Percentiles rank a stretch among this genome's conserved stretches.
These are phyloP conservation scores for Aplidium turbinatum DNA, from an alignment of 23 tunicate genomes.

Conservation along the genomic window DNA sequence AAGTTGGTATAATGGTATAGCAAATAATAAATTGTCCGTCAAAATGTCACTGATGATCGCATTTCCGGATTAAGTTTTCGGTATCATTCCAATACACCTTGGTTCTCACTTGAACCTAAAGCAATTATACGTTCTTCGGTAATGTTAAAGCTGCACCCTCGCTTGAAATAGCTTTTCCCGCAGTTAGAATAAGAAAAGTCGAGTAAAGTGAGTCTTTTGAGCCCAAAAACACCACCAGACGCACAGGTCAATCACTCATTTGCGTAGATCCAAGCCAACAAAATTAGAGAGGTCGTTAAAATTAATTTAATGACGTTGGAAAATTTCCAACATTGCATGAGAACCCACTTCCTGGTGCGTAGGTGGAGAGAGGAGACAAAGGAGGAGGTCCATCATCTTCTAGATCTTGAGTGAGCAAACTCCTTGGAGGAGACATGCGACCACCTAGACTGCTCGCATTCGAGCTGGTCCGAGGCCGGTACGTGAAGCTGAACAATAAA, in stretches of 20 bases:
- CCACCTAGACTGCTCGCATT: slow-evolving; percentile 84
- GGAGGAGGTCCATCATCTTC: slow-evolving; percentile 76
- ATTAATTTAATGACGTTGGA: background rate
- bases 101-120: no score
- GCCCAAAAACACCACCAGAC: no score
- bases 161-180: no score
- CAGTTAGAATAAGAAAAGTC: background rate
- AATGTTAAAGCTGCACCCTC: no score
- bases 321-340: background rate
- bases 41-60: no score
- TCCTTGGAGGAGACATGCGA: slow-evolving; percentile 44
- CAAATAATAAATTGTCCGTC: no score
- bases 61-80: no score
- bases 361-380: slow-evolving; percentile 37
- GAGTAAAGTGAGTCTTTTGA: background rate
- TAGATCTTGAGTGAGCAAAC: slow-evolving; percentile 46
- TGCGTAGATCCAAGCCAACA: background rate
- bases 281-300: background rate
- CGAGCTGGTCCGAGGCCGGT: slow-evolving; percentile 63
- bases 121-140: no score
- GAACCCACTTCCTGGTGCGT: slow-evolving; percentile 34
- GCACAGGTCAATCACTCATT: background rate
- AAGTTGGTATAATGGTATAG: no score
- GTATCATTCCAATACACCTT: no score
- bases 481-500: no score